These are phyloP conservation scores for Anolis sagrei DNA, from an alignment of 2,113 vertebrate genomes.

Conservation along the genomic window DNA sequence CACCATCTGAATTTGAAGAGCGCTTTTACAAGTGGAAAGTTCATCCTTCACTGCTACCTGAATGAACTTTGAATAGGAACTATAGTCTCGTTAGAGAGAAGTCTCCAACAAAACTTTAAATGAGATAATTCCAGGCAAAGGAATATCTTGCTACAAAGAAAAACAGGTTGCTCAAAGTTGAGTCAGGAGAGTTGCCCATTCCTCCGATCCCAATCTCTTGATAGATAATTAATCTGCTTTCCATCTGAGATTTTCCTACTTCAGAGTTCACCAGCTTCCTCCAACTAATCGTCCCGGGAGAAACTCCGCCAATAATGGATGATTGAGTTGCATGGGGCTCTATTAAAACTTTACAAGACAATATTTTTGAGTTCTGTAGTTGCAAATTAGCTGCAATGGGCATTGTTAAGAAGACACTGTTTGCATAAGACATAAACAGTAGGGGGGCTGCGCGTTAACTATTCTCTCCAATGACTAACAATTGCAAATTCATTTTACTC, in stretches of 20 bases:
- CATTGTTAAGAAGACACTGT: constrained; percentile 71
- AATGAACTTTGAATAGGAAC: constrained; percentile 14
- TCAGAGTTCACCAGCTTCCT: constrained; percentile 55
- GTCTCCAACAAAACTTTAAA: constrained; percentile 30
- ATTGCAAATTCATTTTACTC: constrained; percentile 65
- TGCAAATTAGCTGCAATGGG: constrained; percentile 76
- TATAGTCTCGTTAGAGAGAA: constrained; percentile 22
- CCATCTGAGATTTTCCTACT: constrained; percentile 53
- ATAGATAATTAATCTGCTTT: constrained; percentile 51
- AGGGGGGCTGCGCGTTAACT: constrained; percentile 49
- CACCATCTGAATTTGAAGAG: not conserved
- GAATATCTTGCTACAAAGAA: constrained; percentile 38
- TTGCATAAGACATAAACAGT: constrained; percentile 60
- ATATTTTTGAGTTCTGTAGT: constrained; percentile 63
- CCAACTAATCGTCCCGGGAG: constrained; percentile 65
- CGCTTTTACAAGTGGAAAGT: not conserved
- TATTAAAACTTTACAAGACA: constrained; percentile 71
- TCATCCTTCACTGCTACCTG: not conserved
- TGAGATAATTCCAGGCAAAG: not conserved
- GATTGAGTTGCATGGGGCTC: constrained; percentile 76
- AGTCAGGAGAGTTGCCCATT: constrained; percentile 39
- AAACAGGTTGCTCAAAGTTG: constrained; percentile 14
- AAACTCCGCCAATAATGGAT: constrained; percentile 71
- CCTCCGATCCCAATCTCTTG: constrained; percentile 41
- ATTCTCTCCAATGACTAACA: constrained; percentile 61